phyloP scores from a whole-genome alignment of 2,797 vertebrate species.

The Micromesistius poutassou region DNA sequence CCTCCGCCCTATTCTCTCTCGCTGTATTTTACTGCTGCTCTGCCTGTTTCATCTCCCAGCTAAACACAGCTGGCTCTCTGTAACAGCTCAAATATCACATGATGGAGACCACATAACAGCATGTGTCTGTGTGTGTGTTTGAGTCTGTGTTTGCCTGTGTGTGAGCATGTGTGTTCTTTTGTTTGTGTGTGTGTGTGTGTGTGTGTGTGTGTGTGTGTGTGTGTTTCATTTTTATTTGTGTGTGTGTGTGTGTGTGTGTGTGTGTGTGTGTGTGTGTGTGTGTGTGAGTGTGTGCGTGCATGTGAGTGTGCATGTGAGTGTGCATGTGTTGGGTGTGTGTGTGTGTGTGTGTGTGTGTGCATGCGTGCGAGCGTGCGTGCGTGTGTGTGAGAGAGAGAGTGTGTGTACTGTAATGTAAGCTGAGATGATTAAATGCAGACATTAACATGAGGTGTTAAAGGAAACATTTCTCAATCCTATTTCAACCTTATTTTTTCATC shows the following conservation, averaged over 20 bases:
- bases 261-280: background rate
- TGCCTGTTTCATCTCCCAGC: constrained; percentile 45
- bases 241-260: no score
- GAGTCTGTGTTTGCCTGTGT: constrained; percentile 2
- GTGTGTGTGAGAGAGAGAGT: no score
- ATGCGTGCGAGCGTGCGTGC: no score
- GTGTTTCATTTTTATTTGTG: no score
- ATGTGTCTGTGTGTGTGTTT: constrained; percentile 5
- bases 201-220: constrained; percentile 8
- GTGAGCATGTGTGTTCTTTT: no score
- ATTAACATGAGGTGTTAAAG: background rate
- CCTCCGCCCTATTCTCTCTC: constrained; percentile 41
- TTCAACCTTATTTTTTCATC: no score
- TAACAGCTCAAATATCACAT: constrained; percentile 32
- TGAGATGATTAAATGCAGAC: background rate
- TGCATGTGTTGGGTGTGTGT: constrained; percentile 11
- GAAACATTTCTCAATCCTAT: no score
- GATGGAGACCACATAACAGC: constrained; percentile 27
- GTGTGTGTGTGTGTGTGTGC: constrained; percentile 16
- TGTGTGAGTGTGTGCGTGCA: constrained; percentile 5
- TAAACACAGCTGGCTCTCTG: constrained; percentile 53
- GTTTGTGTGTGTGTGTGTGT: constrained; percentile 19
- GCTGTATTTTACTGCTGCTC: constrained; percentile 25
- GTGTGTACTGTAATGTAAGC: background rate
- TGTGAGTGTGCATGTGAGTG: constrained; percentile 1